Percentiles rank a stretch among this genome's conserved stretches.
Conservation (phyloP, 2,113 vertebrate genomes). For the Taurulus bubalis region DNA sequence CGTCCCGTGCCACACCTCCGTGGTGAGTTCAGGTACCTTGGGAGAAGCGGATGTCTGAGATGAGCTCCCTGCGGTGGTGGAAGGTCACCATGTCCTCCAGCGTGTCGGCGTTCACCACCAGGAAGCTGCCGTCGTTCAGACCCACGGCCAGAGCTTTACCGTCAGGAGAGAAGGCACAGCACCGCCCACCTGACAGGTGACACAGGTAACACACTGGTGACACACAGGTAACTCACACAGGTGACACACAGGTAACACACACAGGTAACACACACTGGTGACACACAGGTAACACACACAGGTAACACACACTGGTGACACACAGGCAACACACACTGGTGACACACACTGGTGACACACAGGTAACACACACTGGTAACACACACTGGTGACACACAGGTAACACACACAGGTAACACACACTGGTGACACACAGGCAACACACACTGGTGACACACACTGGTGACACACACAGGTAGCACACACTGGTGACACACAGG, state of each 20-base stretch:
- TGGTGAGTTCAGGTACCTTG: slow-evolving; percentile 83
- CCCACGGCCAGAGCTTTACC: slow-evolving; percentile 97
- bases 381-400: not conserved
- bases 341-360: not conserved
- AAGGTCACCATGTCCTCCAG: slow-evolving; percentile 99
- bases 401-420: not conserved
- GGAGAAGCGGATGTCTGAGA: slow-evolving; percentile 97
- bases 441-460: too few species aligned
- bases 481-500: too few species aligned
- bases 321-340: not conserved
- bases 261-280: not conserved
- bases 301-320: not conserved
- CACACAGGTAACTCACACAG: not conserved
- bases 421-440: too few species aligned
- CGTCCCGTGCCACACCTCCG: not conserved
- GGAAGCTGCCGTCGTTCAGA: slow-evolving; percentile 95
- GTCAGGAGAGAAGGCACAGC: slow-evolving; percentile 97
- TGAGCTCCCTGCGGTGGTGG: slow-evolving; percentile 97
- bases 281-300: not conserved
- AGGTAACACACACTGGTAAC: slow-evolving; percentile 2
- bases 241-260: not conserved
- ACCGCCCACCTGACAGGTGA: slow-evolving; percentile 88
- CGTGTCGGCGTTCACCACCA: slow-evolving; percentile 97
- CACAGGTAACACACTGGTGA: not conserved
- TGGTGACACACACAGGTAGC: too few species aligned